These are phyloP conservation scores for Spatulosminthurus flaviceps DNA, from an alignment of 2,888 invertebrate genomes.

Conservation along the genomic window DNA sequence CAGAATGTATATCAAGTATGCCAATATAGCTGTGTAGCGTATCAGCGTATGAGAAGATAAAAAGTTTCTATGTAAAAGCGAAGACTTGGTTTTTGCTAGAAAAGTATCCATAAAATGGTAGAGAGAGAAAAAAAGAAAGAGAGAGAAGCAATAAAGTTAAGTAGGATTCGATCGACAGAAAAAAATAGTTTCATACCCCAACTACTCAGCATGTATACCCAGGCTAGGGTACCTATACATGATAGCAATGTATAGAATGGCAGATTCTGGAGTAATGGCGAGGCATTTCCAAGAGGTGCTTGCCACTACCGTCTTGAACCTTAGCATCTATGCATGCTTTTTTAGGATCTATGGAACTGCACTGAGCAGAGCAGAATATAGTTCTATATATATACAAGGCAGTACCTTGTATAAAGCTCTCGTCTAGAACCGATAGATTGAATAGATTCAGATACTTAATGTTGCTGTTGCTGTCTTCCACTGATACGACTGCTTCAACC, in stretches of 20 bases:
- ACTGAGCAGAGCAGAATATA: too few relatives aligned
- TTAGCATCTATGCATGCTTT: too few relatives aligned
- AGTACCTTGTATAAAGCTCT: too few relatives aligned
- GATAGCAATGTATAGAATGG: neutral
- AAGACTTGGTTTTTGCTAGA: neutral
- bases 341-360: too few relatives aligned
- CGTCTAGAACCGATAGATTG: too few relatives aligned
- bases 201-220: neutral
- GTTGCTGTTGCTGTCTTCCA: too few relatives aligned
- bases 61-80: neutral
- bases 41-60: too few relatives aligned
- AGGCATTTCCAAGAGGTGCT: neutral
- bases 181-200: neutral
- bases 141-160: constrained; percentile 9
- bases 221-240: neutral
- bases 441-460: too few relatives aligned
- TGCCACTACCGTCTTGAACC: neutral
- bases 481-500: too few relatives aligned
- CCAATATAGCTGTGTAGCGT: too few relatives aligned
- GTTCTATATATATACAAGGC: too few relatives aligned
- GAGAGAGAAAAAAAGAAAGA: neutral
- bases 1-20: too few relatives aligned
- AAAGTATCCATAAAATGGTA: neutral
- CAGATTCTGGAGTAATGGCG: neutral
- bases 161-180: constrained; percentile 18